A percentile compares a stretch with the other conserved stretches of the same genome.
Conservation (phyloP, 2,888 invertebrate genomes). For the Stratiomys singularior region DNA sequence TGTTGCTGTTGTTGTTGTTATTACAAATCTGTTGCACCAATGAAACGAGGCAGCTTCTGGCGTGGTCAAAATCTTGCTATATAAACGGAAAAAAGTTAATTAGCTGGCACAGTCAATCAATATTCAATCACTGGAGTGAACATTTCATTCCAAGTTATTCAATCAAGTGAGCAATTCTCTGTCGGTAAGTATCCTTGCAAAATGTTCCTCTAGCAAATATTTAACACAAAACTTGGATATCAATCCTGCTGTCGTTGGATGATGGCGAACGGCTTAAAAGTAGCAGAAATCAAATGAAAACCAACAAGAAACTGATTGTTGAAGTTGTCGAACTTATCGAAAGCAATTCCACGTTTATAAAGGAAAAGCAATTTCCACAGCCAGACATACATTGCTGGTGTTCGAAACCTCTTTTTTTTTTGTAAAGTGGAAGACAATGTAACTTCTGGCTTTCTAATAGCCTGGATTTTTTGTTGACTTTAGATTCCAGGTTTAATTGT, state of each 20-base stretch:
- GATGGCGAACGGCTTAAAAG: neutral
- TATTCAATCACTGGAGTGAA: slow-evolving; percentile 44
- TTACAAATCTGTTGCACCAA: neutral
- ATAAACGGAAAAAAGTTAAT: slow-evolving; percentile 38
- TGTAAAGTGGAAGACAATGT: neutral
- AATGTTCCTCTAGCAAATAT: neutral
- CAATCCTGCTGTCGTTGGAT: neutral
- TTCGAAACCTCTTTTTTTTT: neutral
- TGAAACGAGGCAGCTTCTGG: neutral
- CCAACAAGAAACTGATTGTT: neutral
- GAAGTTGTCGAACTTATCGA: slow-evolving; percentile 17
- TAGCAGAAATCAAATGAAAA: neutral
- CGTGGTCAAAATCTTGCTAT: slow-evolving; percentile 24
- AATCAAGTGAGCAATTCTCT: slow-evolving; percentile 22
- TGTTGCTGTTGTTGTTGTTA: neutral
- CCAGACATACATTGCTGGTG: neutral
- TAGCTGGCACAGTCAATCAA: slow-evolving; percentile 45
- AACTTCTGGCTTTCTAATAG: neutral
- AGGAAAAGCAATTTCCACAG: slow-evolving; percentile 33
- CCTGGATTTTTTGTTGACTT: neutral
- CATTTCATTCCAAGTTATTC: slow-evolving; percentile 29
- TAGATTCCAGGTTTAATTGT: neutral
- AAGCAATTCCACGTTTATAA: slow-evolving; percentile 19
- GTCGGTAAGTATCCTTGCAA: slow-evolving; percentile 32
- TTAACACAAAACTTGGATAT: neutral